Conservation (phyloP, 1,140 invertebrate genomes). For the Ceratina australensis region DNA sequence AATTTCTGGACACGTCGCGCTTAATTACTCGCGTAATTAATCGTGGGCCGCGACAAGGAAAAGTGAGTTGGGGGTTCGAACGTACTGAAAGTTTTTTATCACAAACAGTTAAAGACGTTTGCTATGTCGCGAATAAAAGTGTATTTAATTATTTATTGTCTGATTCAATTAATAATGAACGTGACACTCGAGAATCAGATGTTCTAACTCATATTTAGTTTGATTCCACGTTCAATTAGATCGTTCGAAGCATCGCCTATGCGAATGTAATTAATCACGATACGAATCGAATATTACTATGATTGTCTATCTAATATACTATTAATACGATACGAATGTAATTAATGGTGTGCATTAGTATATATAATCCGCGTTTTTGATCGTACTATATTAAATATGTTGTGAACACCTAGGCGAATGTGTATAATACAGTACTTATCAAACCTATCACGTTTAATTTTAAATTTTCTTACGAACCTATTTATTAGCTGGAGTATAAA, state of each 20-base stretch:
- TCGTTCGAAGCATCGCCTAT: slow-evolving; percentile 8
- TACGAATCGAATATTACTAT: no score
- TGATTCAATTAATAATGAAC: no score
- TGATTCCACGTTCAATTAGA: slow-evolving; percentile 19
- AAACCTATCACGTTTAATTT: no score
- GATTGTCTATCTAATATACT: no score
- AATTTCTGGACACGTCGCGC: slow-evolving; percentile 33
- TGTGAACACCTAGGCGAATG: not conserved
- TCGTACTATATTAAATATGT: no score
- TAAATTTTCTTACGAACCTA: no score
- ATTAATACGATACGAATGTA: no score
- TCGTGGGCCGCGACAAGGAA: not conserved
- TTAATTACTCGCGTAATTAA: slow-evolving; percentile 46
- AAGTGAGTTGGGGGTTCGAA: not conserved
- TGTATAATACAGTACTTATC: not conserved
- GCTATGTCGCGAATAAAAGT: no score
- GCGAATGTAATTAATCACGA: slow-evolving; percentile 13
- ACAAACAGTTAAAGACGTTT: no score
- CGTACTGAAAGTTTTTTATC: no score
- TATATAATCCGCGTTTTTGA: not conserved
- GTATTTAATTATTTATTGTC: no score
- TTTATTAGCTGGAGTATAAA: no score
- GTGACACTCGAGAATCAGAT: not conserved
- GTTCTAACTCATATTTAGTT: not conserved
- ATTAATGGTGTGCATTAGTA: slow-evolving; percentile 20